Conservation (phyloP, 2,797 vertebrate species). For the Paedocypris micromegethes region DNA sequence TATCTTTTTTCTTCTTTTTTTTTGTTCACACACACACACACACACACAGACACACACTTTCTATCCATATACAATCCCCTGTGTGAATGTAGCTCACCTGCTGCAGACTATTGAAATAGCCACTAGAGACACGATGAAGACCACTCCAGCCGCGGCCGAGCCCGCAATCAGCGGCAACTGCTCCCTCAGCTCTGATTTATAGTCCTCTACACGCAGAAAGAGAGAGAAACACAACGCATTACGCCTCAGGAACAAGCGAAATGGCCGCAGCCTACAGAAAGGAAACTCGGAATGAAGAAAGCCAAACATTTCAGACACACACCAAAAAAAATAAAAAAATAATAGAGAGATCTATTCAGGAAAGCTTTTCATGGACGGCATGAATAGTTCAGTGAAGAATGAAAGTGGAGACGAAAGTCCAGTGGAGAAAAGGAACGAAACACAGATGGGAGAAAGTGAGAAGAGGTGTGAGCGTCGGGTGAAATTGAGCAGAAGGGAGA, state of each 20-base stretch:
- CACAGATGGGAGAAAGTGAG: not conserved
- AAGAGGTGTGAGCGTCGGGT: constrained; percentile 8
- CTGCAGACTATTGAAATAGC: constrained; percentile 97
- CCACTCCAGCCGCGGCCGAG: constrained; percentile 89
- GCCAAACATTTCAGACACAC: constrained; percentile 12
- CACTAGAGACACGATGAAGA: constrained; percentile 94
- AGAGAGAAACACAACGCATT: constrained; percentile 31
- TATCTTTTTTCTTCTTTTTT: no score
- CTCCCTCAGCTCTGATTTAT: constrained; percentile 95
- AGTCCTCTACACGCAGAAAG: constrained; percentile 77
- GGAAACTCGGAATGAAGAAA: constrained; percentile 16
- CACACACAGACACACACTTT: no score
- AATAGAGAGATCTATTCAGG: constrained; percentile 14
- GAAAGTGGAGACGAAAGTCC: not conserved
- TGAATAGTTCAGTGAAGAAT: constrained; percentile 10
- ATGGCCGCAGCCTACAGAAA: constrained; percentile 21
- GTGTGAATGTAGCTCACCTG: constrained; percentile 70
- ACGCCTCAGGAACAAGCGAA: constrained; percentile 20
- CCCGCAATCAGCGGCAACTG: constrained; percentile 95
- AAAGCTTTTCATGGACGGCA: constrained; percentile 3
- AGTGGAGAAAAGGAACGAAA: not conserved
- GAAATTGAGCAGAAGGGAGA: not conserved
- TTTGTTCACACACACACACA: no score
- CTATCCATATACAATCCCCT: no score
- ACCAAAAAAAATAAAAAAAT: no score